These are phyloP conservation scores for Callimorpha dominula DNA, from an alignment of 2,888 invertebrate species.

Conservation along the genomic window DNA sequence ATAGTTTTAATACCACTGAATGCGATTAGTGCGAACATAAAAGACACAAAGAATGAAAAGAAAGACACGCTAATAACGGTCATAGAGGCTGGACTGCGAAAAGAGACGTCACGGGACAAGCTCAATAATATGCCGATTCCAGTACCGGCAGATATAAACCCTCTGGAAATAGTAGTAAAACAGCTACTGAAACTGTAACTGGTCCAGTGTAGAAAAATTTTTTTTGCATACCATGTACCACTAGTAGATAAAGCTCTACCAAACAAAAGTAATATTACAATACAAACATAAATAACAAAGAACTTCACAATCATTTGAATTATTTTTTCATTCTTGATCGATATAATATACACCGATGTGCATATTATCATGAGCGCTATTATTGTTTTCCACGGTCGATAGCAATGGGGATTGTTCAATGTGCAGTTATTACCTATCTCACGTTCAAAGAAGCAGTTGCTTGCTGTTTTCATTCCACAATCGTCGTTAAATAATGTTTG, in stretches of 20 bases:
- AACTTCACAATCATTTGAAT: conserved; percentile 63
- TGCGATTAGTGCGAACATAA: conserved; percentile 65
- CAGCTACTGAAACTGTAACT: conserved; percentile 52
- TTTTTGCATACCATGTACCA: conserved; percentile 74
- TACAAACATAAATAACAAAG: conserved; percentile 58
- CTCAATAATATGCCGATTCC: conserved; percentile 72
- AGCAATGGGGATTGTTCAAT: conserved; percentile 49
- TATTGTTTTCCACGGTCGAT: conserved; percentile 67
- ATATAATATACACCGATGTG: conserved; percentile 63
- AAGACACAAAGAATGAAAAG: conserved; percentile 61
- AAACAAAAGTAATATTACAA: conserved; percentile 65
- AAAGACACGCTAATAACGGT: conserved; percentile 69
- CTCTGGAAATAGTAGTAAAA: conserved; percentile 59
- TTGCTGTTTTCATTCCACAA: conserved; percentile 77
- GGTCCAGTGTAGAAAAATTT: conserved; percentile 57
- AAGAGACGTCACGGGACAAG: conserved; percentile 69
- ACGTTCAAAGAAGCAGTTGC: conserved; percentile 71
- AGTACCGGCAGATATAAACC: conserved; percentile 66
- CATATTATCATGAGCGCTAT: conserved; percentile 56
- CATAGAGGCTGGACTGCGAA: conserved; percentile 79
- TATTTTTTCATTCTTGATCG: conserved; percentile 67
- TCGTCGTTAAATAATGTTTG: conserved; percentile 70
- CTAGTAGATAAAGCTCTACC: conserved; percentile 70
- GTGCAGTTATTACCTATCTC: conserved; percentile 73
- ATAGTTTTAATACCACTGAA: conserved; percentile 76